Base-by-base conservation (phyloP, 2,888 invertebrate genomes). In the Xanthia togata region DNA sequence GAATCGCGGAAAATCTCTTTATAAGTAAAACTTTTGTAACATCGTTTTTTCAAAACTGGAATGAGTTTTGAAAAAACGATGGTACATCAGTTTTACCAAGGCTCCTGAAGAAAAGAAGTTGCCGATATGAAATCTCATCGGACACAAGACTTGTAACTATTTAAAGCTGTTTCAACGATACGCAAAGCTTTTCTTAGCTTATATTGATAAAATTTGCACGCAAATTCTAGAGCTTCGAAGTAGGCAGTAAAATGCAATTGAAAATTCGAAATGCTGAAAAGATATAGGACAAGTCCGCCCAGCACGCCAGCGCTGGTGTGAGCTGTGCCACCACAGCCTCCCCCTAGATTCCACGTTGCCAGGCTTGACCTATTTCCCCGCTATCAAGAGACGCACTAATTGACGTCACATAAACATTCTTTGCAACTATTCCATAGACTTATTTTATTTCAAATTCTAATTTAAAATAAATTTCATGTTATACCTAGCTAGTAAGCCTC, bases 321-420 rank as follows among this genome's bases (percentile, higher is more conserved):
- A 64, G 69, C 17, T 26, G 20, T 31, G n/a, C 50, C 72, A 47
- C 63, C 73, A 31, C 78, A 73, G 63, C 57, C 57, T 59, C 81
- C 78, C 57, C 73, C 57, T 41, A 64, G 50, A 14, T 47, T 69
- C 70, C 77, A 65, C 59, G 72, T 70, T 69, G 26, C 71, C 60
- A 77, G 67, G 47, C 76, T 82, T 81, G 88, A 87, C 87, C 88
- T 87, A 87, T 77, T 88, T 88, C 55, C 76, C 44, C 63, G 76
- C 64, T 81, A 81, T 77, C 70, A 75, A 79, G 72, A 77, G 79
- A 86, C 78, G 73, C 82, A 78, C 78, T 86, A 82, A 79, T 78
- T 81, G 74, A 73, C 75, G 75, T 74, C 79, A 78, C 70, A 73
- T 71, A 67, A 70, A 85, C 65, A 78, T 76, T 60, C 20, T 57